Conservation (phyloP, 2,888 invertebrate genomes). For the Orthosia cruda region DNA sequence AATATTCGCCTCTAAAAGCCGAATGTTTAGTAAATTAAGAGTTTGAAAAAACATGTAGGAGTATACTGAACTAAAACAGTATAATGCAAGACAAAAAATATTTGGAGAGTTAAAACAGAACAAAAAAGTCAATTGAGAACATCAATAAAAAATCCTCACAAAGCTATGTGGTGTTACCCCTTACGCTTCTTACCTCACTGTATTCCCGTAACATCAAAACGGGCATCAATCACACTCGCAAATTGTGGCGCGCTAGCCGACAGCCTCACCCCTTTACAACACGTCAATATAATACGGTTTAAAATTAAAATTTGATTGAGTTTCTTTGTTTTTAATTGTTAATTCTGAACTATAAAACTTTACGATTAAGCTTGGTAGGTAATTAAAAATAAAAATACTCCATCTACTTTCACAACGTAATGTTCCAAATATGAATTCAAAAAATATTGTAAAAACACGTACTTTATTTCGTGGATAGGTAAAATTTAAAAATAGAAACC, state of each 20-base stretch:
- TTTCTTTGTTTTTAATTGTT: constrained; percentile 21
- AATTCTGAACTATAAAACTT: not conserved
- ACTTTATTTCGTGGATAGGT: too few relatives aligned
- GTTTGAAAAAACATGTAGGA: too few relatives aligned
- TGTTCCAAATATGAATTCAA: too few relatives aligned
- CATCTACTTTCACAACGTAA: too few relatives aligned
- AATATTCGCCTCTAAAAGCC: too few relatives aligned
- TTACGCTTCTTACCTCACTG: constrained; percentile 48
- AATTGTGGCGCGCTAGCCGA: constrained; percentile 80
- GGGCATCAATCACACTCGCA: constrained; percentile 84
- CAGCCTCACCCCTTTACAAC: constrained; percentile 78
- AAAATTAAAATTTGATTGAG: constrained; percentile 61
- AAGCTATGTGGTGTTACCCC: constrained; percentile 39
- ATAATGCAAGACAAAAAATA: too few relatives aligned
- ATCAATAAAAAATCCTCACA: not conserved
- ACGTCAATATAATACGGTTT: constrained; percentile 56
- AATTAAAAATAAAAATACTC: not conserved
- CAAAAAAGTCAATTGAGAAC: not conserved
- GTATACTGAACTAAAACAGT: too few relatives aligned
- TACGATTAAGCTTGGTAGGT: not conserved
- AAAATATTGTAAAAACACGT: too few relatives aligned
- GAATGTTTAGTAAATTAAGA: too few relatives aligned
- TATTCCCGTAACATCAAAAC: constrained; percentile 73
- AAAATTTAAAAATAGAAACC: too few relatives aligned
- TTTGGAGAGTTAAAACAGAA: too few relatives aligned